Percentiles rank a stretch among this genome's conserved stretches.
Conservation (phyloP, 2,113 vertebrate genomes). For the Rhinolophus ferrumequinum region DNA sequence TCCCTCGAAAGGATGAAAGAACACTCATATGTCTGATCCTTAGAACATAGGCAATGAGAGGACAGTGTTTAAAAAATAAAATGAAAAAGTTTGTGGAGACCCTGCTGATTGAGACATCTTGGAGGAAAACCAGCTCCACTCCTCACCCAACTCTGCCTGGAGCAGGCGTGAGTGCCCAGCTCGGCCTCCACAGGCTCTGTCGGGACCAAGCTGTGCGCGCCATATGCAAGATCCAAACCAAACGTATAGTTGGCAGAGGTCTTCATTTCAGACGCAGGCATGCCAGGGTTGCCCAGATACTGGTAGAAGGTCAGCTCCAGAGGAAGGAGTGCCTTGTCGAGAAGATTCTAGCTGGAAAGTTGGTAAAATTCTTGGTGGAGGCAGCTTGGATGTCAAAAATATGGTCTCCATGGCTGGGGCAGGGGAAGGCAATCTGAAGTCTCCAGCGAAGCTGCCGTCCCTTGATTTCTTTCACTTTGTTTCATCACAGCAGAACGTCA, state of each 20-base stretch:
- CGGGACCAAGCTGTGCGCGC: conserved; percentile 86
- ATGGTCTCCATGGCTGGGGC: not conserved
- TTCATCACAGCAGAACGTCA: not conserved
- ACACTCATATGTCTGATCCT: conserved; percentile 89
- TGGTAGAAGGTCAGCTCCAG: conserved; percentile 55
- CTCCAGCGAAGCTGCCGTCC: not conserved
- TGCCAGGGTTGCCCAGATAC: conserved; percentile 92
- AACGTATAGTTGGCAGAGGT: conserved; percentile 89
- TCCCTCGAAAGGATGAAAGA: conserved; percentile 89
- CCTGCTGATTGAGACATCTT: conserved; percentile 96
- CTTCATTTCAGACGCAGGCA: conserved; percentile 73
- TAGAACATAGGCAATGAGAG: conserved; percentile 84
- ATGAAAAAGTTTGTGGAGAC: conserved; percentile 79
- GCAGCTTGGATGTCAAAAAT: conserved; percentile 34
- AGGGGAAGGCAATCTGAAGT: not conserved
- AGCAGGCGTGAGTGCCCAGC: conserved; percentile 77
- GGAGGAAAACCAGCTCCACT: conserved; percentile 82
- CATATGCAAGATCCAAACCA: conserved; percentile 86
- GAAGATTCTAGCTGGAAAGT: conserved; percentile 37
- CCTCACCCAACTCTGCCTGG: conserved; percentile 74
- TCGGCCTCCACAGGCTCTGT: conserved; percentile 83
- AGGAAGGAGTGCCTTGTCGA: not conserved
- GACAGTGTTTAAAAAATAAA: conserved; percentile 70
- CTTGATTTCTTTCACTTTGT: conserved; percentile 30
- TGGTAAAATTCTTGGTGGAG: not conserved